phyloP scores from a whole-genome alignment of 2,113 vertebrate species.

The Eolophus roseicapilla region DNA sequence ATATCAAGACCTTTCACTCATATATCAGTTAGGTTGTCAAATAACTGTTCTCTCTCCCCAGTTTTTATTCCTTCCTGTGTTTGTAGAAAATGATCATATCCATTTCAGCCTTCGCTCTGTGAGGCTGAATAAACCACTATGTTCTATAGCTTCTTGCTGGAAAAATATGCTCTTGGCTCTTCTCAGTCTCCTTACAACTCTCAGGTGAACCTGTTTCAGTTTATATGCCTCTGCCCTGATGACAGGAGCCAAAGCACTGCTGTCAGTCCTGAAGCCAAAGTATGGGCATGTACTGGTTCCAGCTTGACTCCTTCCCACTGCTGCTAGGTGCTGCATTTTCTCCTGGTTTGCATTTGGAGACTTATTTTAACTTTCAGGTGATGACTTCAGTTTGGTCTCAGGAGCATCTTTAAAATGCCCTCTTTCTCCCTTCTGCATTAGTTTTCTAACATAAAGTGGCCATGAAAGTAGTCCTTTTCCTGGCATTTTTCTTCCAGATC shows the following conservation, averaged over 20 bases:
- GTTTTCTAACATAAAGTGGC: background rate
- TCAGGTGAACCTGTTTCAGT: background rate
- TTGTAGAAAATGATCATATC: background rate
- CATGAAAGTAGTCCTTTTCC: background rate
- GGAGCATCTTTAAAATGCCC: background rate
- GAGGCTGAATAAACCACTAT: background rate
- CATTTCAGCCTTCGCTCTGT: background rate
- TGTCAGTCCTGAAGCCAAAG: background rate
- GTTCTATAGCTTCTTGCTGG: background rate
- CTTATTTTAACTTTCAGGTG: background rate
- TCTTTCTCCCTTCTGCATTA: background rate
- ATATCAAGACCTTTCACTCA: background rate
- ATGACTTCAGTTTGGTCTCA: background rate
- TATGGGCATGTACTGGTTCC: rapidly evolving
- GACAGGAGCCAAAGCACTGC: background rate
- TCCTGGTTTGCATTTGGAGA: background rate
- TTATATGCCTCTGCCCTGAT: background rate
- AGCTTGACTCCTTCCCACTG: background rate
- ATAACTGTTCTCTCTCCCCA: background rate
- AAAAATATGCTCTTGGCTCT: background rate
- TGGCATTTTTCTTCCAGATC: background rate
- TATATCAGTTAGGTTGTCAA: background rate
- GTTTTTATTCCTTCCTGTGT: background rate
- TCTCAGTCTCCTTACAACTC: background rate
- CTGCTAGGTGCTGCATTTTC: background rate